Percentiles rank a stretch among this genome's conserved stretches.
phyloP scores from a whole-genome alignment of 2,888 invertebrate species.

The Morinoia aosen region DNA sequence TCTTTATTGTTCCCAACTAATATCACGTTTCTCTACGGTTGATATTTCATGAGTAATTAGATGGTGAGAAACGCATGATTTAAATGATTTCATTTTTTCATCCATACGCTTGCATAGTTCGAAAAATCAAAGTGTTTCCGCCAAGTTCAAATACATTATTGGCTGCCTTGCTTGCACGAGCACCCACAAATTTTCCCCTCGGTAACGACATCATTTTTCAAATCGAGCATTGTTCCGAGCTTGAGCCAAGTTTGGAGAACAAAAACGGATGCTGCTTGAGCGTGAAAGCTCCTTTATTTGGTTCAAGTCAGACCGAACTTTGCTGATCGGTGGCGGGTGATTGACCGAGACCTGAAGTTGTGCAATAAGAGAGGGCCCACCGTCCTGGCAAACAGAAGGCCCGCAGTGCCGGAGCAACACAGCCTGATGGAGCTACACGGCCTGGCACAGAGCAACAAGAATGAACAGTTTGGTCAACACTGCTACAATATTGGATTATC shows the following conservation, averaged over 20 bases:
- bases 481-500: constrained; percentile 9
- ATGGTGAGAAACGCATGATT: not conserved
- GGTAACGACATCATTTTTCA: not conserved
- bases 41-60: not conserved
- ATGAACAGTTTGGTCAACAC: constrained; percentile 17
- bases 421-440: not conserved
- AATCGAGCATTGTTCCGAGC: not conserved
- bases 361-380: constrained; percentile 9
- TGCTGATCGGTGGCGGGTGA: not conserved
- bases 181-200: not conserved
- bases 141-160: not conserved
- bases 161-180: not conserved
- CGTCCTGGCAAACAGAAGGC: not conserved
- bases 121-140: not conserved
- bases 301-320: not conserved
- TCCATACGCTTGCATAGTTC: not conserved
- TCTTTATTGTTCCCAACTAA: not conserved
- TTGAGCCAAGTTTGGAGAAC: not conserved
- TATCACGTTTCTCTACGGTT: not conserved
- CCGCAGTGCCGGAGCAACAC: not conserved
- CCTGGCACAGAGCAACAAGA: not conserved
- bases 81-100: not conserved
- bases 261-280: not conserved
- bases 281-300: not conserved
- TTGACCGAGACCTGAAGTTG: not conserved